Conservation (phyloP, 2,113 vertebrate species). For the Steatornis caripensis region DNA sequence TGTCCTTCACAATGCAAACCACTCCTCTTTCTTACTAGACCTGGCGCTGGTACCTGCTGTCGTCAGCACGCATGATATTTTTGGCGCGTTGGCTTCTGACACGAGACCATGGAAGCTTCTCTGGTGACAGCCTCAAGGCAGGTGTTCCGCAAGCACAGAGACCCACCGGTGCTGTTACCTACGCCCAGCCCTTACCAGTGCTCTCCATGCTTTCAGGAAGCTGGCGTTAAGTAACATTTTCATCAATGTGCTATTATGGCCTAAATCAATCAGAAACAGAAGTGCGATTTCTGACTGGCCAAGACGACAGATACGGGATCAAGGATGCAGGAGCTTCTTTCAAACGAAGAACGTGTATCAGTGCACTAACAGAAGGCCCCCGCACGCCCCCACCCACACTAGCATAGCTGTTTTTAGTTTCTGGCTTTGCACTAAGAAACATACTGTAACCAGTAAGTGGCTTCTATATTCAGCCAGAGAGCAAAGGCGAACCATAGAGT, state of each 20-base stretch:
- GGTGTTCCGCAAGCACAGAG: neutral
- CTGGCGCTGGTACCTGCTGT: too few relatives aligned
- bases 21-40: neutral
- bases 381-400: too few relatives aligned
- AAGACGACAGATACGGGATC: neutral
- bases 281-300: neutral
- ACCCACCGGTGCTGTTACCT: neutral
- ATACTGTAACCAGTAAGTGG: neutral
- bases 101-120: neutral
- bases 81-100: neutral
- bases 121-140: neutral
- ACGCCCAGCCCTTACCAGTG: neutral
- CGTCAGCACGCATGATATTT: fast-evolving
- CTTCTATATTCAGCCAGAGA: neutral
- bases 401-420: neutral
- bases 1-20: neutral
- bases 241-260: neutral
- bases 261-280: neutral
- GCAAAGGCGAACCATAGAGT: neutral
- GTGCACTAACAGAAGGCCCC: neutral
- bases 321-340: neutral
- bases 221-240: neutral
- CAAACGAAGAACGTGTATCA: neutral
- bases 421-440: neutral
- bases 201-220: neutral